phyloP scores from a whole-genome alignment of 2,888 invertebrate species.

The Chirona hameri region DNA sequence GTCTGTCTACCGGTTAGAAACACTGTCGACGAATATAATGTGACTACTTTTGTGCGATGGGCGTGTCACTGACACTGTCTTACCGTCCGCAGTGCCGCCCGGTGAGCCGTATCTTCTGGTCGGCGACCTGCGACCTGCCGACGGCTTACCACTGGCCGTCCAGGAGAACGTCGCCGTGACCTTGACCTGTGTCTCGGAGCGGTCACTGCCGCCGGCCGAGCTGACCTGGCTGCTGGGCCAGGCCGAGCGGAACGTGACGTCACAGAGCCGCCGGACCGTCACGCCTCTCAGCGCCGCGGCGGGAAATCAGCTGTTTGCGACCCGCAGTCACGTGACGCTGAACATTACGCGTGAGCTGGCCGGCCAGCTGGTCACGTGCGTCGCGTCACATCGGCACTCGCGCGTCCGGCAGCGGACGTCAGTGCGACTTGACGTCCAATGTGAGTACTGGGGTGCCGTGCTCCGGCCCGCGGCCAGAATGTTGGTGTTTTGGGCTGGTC shows the following conservation, averaged over 20 bases:
- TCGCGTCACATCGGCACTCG: not conserved
- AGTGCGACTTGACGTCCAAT: not conserved
- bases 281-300: not conserved
- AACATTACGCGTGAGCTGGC: not conserved
- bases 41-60: no score
- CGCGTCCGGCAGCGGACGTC: not conserved
- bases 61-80: not conserved
- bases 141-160: not conserved
- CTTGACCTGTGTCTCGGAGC: conserved; percentile 4
- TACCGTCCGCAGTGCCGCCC: not conserved
- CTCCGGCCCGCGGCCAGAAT: no score
- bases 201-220: conserved; percentile 1
- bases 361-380: not conserved
- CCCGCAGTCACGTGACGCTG: not conserved
- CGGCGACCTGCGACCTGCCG: not conserved
- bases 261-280: not conserved
- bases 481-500: no score
- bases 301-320: not conserved
- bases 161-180: not conserved
- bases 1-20: no score
- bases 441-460: not conserved
- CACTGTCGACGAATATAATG: no score
- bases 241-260: not conserved
- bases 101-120: not conserved
- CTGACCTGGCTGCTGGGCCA: not conserved